Percentiles rank a stretch among this genome's conserved stretches.
Conservation (phyloP, 2,113 vertebrate species). For the Tympanuchus pallidicinctus region DNA sequence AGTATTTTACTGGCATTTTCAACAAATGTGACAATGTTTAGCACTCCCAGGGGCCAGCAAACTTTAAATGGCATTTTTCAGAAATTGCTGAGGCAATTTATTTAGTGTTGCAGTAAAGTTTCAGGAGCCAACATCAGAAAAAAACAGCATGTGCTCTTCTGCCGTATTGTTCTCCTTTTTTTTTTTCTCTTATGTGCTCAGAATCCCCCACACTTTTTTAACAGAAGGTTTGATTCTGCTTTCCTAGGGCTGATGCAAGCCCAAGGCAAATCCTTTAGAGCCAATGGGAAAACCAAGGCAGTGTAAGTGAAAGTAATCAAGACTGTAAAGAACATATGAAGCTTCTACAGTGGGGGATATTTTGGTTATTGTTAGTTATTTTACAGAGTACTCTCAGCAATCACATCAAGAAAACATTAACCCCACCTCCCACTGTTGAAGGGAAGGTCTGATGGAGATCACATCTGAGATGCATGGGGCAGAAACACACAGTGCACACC, state of each 20-base stretch:
- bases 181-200: background rate
- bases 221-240: background rate
- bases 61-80: slow-evolving; percentile 59
- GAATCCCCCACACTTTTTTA: background rate
- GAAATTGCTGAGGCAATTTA: slow-evolving; percentile 41
- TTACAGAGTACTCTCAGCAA: background rate
- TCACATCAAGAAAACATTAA: background rate
- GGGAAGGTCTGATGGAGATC: background rate
- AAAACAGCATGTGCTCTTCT: background rate
- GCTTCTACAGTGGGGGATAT: background rate
- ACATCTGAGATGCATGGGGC: background rate
- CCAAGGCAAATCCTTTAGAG: background rate
- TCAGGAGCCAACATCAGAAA: slow-evolving; percentile 19
- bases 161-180: background rate
- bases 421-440: background rate
- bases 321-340: background rate
- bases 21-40: slow-evolving; percentile 40
- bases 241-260: background rate
- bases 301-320: background rate
- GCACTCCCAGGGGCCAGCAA: slow-evolving; percentile 25
- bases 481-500: background rate
- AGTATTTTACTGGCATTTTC: slow-evolving; percentile 46
- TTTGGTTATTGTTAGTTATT: background rate
- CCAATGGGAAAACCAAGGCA: background rate
- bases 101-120: slow-evolving; percentile 17